phyloP scores from a whole-genome alignment of 2,113 vertebrate genomes.

The Pan paniscus region DNA sequence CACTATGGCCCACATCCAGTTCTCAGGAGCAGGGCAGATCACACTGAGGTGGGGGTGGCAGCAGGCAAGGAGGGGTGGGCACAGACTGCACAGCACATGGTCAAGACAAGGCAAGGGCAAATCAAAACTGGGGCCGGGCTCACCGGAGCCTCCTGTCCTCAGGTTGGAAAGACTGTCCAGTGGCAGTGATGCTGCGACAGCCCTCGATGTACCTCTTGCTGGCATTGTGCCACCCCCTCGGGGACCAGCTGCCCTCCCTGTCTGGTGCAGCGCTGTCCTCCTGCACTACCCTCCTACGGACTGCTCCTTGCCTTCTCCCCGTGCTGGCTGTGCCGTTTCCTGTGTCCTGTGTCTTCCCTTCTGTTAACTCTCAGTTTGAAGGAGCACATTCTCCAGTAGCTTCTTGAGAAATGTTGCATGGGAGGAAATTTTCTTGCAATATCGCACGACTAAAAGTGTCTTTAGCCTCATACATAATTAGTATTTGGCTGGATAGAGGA shows the following conservation, averaged over 20 bases:
- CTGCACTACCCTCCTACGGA: accelerated
- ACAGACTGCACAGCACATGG: accelerated
- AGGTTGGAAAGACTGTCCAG: neutral
- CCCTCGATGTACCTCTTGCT: neutral
- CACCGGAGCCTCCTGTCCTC: neutral
- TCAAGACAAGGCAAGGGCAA: neutral
- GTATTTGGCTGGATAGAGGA: neutral
- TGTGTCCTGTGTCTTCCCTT: neutral
- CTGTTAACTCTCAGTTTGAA: neutral
- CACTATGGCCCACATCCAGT: neutral
- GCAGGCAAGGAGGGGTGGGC: too few relatives aligned
- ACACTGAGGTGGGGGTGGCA: too few relatives aligned
- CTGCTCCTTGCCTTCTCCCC: neutral
- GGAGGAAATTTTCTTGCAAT: neutral
- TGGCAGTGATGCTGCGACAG: neutral
- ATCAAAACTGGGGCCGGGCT: too few relatives aligned
- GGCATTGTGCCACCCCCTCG: accelerated
- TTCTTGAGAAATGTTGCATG: neutral
- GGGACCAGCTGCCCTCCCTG: neutral
- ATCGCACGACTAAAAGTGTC: too few relatives aligned
- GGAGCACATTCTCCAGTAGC: neutral
- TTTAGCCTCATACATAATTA: neutral
- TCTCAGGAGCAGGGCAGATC: neutral
- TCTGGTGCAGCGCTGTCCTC: neutral
- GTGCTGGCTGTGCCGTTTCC: neutral